These are phyloP conservation scores for Pseudochaenichthys georgianus DNA, from an alignment of 2,797 vertebrate genomes.

Conservation along the genomic window DNA sequence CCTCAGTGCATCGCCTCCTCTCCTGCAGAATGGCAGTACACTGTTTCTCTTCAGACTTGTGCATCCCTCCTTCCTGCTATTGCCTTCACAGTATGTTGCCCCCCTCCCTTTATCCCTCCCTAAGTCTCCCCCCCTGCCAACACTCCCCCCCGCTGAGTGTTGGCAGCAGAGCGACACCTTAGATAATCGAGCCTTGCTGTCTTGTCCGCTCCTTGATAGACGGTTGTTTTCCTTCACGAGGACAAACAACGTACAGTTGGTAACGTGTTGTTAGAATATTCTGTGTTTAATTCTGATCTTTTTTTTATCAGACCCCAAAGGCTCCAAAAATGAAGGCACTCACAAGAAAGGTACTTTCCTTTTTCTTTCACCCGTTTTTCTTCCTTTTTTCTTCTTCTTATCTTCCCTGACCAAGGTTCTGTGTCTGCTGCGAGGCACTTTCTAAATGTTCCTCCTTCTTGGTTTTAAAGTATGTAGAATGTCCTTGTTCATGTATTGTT, in stretches of 20 bases:
- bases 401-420: slow-evolving; percentile 56
- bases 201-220: slow-evolving; percentile 78
- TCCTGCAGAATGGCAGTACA: slow-evolving; percentile 81
- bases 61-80: slow-evolving; percentile 84
- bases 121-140: slow-evolving; percentile 77
- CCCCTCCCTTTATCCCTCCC: slow-evolving; percentile 38
- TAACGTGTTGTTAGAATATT: slow-evolving; percentile 84
- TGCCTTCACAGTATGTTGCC: slow-evolving; percentile 84
- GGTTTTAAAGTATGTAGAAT: slow-evolving; percentile 3
- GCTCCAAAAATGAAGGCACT: slow-evolving; percentile 89
- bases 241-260: slow-evolving; percentile 79
- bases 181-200: slow-evolving; percentile 82
- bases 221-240: slow-evolving; percentile 83
- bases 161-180: slow-evolving; percentile 82
- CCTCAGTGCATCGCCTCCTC: slow-evolving; percentile 84
- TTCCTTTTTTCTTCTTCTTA: slow-evolving; percentile 37
- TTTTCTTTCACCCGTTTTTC: slow-evolving; percentile 58
- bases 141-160: slow-evolving; percentile 80
- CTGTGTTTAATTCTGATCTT: slow-evolving; percentile 90
- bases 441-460: slow-evolving; percentile 39
- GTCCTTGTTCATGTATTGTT: slow-evolving; percentile 31
- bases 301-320: slow-evolving; percentile 90
- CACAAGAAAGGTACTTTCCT: slow-evolving; percentile 90
- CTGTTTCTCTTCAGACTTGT: slow-evolving; percentile 76
- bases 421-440: slow-evolving; percentile 56